Evolutionary conservation across 2,888 invertebrate genomes (phyloP).

Genomic region (Artemia sinica): DNA sequence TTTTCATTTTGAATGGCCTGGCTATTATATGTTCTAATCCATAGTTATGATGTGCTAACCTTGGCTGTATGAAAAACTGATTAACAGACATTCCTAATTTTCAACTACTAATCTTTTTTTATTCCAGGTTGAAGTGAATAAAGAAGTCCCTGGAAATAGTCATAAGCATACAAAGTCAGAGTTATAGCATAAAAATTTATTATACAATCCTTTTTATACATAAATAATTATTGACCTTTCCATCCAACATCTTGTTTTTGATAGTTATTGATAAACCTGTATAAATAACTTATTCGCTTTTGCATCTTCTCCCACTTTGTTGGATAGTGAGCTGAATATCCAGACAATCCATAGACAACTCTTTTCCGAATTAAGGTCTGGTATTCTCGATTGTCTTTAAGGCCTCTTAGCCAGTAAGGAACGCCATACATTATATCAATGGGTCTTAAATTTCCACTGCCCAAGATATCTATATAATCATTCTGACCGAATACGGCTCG

Average conservation of each 20-base stretch:
- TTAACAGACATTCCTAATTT: too few relatives aligned
- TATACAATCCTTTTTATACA: too few relatives aligned
- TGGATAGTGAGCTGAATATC: slow-evolving; percentile 45
- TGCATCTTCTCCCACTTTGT: slow-evolving; percentile 58
- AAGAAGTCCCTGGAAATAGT: too few relatives aligned
- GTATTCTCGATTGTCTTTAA: slow-evolving; percentile 59
- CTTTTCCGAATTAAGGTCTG: slow-evolving; percentile 46
- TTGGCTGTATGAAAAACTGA: too few relatives aligned
- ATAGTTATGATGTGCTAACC: too few relatives aligned
- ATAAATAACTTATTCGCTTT: slow-evolving; percentile 54
- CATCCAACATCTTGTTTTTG: slow-evolving; percentile 1
- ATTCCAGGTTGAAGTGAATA: too few relatives aligned
- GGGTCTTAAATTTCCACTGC: slow-evolving; percentile 63
- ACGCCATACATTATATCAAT: slow-evolving; percentile 63
- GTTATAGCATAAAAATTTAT: too few relatives aligned
- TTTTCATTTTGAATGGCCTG: too few relatives aligned
- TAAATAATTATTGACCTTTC: not conserved
- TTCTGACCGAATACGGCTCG: slow-evolving; percentile 81
- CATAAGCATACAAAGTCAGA: too few relatives aligned
- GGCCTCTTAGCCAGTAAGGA: slow-evolving; percentile 76
- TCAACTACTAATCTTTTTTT: too few relatives aligned
- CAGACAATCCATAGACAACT: slow-evolving; percentile 43
- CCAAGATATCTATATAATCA: slow-evolving; percentile 90
- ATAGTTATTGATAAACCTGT: slow-evolving; percentile 35
- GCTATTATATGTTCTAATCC: too few relatives aligned